Base-by-base conservation (phyloP, 2,888 invertebrate species). In the Calliopum simillimum region DNA sequence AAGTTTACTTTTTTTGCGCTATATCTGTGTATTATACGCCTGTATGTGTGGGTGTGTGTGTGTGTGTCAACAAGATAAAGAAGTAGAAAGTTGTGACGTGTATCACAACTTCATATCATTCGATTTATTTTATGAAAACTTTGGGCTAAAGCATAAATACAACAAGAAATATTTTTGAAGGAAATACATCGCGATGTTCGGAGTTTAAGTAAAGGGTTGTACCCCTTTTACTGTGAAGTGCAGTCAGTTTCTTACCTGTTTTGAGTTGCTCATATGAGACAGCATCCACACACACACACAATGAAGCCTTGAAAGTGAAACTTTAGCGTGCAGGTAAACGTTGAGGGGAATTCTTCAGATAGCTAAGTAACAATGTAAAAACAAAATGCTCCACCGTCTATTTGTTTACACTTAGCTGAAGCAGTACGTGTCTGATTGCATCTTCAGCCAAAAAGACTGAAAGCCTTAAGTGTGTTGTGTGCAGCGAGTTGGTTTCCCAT, bases 31-130 rank as follows among this genome's bases (percentile, higher is more conserved):
- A 51, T 2, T 16, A n/a, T 33, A 51, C 21, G 4, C 16, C 2
- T 47, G 33, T 43, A 33, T 16, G 6, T 33, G 21, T 19, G 5
- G 16, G 16, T 23, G 46, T 44, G 46, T n/a, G 14, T 33, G 16
- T 58, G 56, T 63, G 69, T 62, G 44, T 47, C 62, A 62, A 56
- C 19, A 61, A 73, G 76, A 71, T 75, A 68, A 73, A 72, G 79
- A 80, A 76, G 33, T 6, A 33, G 33, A 80, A 79, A 79, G 62
- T 79, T 77, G 78, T 68, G 77, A 80, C 80, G 78, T 79, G 79
- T 77, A 77, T 77, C 76, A 77, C 33, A 76, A 79, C 79, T 81
- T 80, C 81, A 77, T 79, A 81, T 77, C 77, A 76, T 70, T 73
- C 68, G 79, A 77, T 76, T 79, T 79, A 80, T 80, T 81, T 80